Conservation (phyloP, 2,797 vertebrate species). For the Potorous gilbertii region DNA sequence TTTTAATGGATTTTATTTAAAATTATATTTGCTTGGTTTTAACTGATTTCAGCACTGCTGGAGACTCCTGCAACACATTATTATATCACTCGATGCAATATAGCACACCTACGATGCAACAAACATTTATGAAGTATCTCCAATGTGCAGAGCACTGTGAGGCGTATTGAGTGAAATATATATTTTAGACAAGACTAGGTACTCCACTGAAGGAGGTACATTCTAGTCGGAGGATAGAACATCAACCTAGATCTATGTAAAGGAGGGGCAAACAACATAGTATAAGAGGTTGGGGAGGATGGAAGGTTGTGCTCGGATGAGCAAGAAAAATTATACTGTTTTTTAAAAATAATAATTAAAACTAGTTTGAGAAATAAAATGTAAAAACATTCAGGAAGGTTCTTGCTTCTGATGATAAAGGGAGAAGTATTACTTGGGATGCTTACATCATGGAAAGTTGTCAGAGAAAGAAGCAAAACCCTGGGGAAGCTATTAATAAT, state of each 20-base stretch:
- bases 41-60: not conserved
- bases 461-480: not conserved
- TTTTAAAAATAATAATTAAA: not conserved
- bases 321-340: not conserved
- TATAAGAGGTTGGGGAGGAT: not conserved
- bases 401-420: not conserved
- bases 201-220: not conserved
- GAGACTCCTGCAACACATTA: not conserved
- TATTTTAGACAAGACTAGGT: not conserved
- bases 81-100: not conserved
- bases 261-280: not conserved
- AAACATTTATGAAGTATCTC: not conserved
- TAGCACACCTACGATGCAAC: not conserved
- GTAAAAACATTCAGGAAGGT: not conserved
- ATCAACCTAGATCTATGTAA: not conserved
- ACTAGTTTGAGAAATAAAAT: not conserved
- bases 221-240: not conserved
- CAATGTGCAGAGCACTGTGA: not conserved
- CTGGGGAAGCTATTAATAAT: not conserved
- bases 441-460: not conserved
- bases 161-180: not conserved
- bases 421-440: not conserved
- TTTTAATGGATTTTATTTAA: not conserved
- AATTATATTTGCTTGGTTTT: not conserved
- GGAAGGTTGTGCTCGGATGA: not conserved